Evolutionary conservation across 2,888 invertebrate genomes (phyloP).

Genomic region (Pogonocherus hispidulus): DNA sequence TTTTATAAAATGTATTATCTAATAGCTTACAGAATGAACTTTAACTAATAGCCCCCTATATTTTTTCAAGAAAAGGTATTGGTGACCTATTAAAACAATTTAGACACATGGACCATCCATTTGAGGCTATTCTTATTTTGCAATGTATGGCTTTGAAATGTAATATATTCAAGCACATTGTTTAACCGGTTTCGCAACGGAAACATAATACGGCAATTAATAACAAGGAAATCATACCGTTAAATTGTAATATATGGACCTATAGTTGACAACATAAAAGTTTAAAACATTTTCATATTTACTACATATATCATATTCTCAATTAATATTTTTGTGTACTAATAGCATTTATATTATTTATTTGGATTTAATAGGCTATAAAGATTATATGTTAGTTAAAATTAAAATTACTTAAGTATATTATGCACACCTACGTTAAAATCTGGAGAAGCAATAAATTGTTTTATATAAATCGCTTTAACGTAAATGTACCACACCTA

Average conservation of each 20-base stretch:
- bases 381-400: slow-evolving; percentile 14
- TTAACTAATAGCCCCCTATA: no score
- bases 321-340: neutral
- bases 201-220: neutral
- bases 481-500: slow-evolving; percentile 48
- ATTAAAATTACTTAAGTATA: slow-evolving; percentile 26
- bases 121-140: no score
- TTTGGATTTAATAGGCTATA: slow-evolving; percentile 12
- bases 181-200: no score
- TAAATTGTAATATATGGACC: neutral
- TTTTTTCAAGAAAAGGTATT: no score
- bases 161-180: no score
- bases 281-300: no score
- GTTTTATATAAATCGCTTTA: slow-evolving; percentile 52
- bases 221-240: neutral
- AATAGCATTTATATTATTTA: slow-evolving; percentile 3
- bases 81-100: no score
- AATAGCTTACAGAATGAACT: no score
- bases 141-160: no score
- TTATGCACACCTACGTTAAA: slow-evolving; percentile 31
- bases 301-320: slow-evolving; percentile 10
- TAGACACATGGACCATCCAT: no score
- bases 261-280: no score
- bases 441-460: slow-evolving; percentile 49
- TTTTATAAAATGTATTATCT: no score